These are phyloP conservation scores for Enteromius fasciolatus DNA, from an alignment of 2,797 vertebrate genomes.

Conservation along the genomic window DNA sequence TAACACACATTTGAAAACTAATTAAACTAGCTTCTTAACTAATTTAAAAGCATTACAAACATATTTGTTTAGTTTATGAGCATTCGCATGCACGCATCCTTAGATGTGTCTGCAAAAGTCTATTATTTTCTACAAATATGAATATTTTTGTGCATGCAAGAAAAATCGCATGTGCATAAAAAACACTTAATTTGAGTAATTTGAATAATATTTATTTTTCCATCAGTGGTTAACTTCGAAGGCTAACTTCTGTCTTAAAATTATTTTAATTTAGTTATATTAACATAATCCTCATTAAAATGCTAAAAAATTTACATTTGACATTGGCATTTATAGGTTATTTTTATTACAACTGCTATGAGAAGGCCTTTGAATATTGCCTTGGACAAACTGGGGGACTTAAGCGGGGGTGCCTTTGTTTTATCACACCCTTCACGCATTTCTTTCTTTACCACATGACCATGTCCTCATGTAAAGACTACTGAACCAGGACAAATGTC, in stretches of 20 bases:
- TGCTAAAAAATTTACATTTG: background rate
- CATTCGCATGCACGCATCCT: background rate
- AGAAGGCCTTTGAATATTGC: background rate
- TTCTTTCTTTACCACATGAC: background rate
- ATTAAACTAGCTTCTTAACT: background rate
- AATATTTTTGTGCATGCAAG: background rate
- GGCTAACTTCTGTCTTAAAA: too few species aligned
- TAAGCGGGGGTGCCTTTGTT: background rate
- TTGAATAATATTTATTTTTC: background rate
- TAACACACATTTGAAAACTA: background rate
- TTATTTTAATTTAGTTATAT: background rate
- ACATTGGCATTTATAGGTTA: background rate
- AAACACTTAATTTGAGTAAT: background rate
- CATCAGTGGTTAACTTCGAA: background rate
- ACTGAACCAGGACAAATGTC: constrained; percentile 28
- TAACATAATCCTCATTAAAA: background rate
- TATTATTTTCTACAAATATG: background rate
- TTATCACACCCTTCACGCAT: background rate
- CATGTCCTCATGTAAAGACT: constrained; percentile 12
- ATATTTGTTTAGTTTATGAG: background rate
- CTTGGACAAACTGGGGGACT: background rate
- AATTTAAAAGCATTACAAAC: background rate
- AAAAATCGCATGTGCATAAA: background rate
- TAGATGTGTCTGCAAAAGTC: background rate
- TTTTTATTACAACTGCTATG: background rate